Evolutionary conservation across 2,888 invertebrate genomes (phyloP).

Genomic region (Ischnura elegans): DNA sequence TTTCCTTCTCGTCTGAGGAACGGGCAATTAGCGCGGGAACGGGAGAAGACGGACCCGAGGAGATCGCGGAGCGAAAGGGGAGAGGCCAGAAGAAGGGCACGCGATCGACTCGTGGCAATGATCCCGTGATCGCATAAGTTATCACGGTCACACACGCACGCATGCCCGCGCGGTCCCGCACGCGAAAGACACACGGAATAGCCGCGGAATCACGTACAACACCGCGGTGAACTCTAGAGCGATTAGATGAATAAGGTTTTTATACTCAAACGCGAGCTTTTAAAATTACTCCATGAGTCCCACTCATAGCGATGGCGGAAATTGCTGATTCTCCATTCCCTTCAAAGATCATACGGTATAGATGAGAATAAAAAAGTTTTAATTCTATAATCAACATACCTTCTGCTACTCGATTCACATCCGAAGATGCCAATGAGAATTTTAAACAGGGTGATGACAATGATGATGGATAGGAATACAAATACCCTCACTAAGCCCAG

Average conservation of each 20-base stretch:
- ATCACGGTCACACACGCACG: not conserved
- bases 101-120: slow-evolving; percentile 5
- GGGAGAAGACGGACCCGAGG: too few species aligned
- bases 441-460: not conserved
- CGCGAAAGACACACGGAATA: too few species aligned
- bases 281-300: not conserved
- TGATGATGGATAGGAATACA: not conserved
- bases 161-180: not conserved
- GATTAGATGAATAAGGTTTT: not conserved
- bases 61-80: too few species aligned
- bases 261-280: not conserved
- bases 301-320: not conserved
- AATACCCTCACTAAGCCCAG: not conserved
- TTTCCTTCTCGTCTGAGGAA: not conserved
- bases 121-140: not conserved
- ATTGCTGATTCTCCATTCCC: not conserved
- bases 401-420: not conserved
- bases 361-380: not conserved
- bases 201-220: too few species aligned
- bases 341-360: not conserved
- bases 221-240: not conserved
- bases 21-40: slow-evolving; percentile 3
- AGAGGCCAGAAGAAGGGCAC: not conserved
- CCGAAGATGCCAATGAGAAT: not conserved
- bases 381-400: not conserved